Base-by-base conservation (phyloP, 2,888 invertebrate genomes). In the Tinea pellionella region DNA sequence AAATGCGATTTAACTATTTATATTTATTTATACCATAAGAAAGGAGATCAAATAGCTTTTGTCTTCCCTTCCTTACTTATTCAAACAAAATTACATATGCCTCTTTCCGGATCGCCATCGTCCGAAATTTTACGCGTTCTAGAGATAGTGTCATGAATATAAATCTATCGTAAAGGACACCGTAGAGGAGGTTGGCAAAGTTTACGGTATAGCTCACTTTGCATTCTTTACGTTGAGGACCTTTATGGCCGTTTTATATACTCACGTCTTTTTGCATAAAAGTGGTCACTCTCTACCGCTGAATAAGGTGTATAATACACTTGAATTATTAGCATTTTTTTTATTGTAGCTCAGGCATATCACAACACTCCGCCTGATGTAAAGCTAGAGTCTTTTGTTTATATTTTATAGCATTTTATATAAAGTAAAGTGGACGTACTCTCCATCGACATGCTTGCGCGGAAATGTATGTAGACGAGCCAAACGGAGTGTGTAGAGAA, bases 51-150 rank as follows among this genome's bases (percentile, higher is more conserved):
- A 87, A 87, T 84, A 80, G 81, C 80, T 78, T 87, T 87, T 86
- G 86, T 86, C 84, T 80, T 80, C 75, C 78, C 82, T 79, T 80
- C 77, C 80, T 86, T 86, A 84, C 85, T 85, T 87, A 86, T 87
- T 85, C 86, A 87, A 86, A 87, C 85, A 87, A 85, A 86, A 86
- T 87, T 87, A 87, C 86, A 84, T 87, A 86, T 86, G 86, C 86
- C 79, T 77, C 80, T 78, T 80, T 78, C 80, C 75, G 82, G 80
- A 84, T 86, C 80, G 82, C 85, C 83, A 80, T 80, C 77, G 82
- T 78, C 84, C 86, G 85, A 86, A 87, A 86, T 86, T 86, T 85
- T 85, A 85, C 86, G 86, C 81, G 80, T 74, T 73, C 55, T 16
- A 68, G 76, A 85, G 84, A 85, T 82, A 84, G 83, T 82, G 87